phyloP scores from a whole-genome alignment of 2,113 vertebrate genomes.

The Apus apus region DNA sequence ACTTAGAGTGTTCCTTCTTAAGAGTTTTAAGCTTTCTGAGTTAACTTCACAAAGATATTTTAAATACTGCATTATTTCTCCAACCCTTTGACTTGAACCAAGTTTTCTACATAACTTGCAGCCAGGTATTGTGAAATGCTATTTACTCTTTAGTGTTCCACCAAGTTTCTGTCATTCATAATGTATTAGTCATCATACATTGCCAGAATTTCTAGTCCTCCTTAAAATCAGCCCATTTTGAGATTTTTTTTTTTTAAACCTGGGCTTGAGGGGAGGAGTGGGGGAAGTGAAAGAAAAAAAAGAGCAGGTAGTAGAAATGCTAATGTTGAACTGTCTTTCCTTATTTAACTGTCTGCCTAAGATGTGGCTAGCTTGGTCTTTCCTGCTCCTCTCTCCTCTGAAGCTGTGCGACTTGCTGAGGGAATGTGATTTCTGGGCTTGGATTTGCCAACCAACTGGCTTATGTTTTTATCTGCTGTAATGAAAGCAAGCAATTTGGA shows the following conservation, averaged over 20 bases:
- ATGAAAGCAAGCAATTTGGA: not conserved
- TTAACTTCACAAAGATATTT: not conserved
- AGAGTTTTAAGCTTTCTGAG: conserved; percentile 8
- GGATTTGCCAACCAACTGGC: not conserved
- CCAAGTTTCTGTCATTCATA: conserved; percentile 53
- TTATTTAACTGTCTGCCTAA: not conserved
- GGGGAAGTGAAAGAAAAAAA: not conserved
- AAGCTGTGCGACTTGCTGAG: not conserved
- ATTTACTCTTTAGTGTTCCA: conserved; percentile 32
- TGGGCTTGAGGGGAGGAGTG: not conserved
- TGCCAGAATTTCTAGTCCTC: conserved; percentile 7
- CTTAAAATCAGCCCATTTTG: not conserved
- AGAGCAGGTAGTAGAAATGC: not conserved
- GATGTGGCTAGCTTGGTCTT: not conserved
- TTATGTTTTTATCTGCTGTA: not conserved
- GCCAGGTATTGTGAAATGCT: conserved; percentile 12
- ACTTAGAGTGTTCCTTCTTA: not conserved
- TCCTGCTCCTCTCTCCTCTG: not conserved
- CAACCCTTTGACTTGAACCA: not conserved
- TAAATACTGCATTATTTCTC: conserved; percentile 20
- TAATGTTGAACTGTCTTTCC: not conserved
- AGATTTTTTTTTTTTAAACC: conserved; percentile 4
- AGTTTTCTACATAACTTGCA: conserved; percentile 5
- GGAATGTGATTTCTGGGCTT: not conserved
- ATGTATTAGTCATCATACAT: conserved; percentile 45